A percentile compares a stretch with the other conserved stretches of the same genome.
phyloP scores from a whole-genome alignment of 37 sponge, comb jelly and placozoan genomes.

The Cliona cf. orientalis region DNA sequence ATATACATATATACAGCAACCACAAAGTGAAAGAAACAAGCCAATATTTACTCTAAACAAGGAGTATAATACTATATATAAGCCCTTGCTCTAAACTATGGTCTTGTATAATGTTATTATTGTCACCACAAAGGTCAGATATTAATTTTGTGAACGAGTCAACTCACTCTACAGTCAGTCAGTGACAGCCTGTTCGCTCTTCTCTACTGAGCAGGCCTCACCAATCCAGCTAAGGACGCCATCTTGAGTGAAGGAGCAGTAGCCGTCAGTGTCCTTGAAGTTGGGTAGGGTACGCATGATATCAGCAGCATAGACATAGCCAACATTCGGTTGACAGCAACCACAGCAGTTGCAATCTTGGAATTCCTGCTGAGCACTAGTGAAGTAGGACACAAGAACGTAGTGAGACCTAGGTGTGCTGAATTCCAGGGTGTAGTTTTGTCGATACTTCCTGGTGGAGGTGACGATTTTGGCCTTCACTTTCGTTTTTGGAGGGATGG shows the following conservation, averaged over 20 bases:
- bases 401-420: neutral
- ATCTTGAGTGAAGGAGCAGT: neutral
- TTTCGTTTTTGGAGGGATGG: neutral
- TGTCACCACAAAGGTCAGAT: too few species aligned
- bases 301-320: neutral
- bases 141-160: too few species aligned
- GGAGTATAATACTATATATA: too few species aligned
- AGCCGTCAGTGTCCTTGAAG: neutral
- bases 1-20: too few species aligned
- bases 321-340: too few species aligned
- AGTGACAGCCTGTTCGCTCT: too few species aligned
- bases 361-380: neutral
- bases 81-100: too few species aligned
- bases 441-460: neutral
- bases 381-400: neutral
- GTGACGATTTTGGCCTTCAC: neutral
- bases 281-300: neutral
- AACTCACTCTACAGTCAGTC: too few species aligned
- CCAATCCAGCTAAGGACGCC: neutral
- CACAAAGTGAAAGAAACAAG: too few species aligned
- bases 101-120: too few species aligned
- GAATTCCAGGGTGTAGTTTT: neutral
- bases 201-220: neutral
- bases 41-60: too few species aligned
- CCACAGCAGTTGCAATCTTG: too few species aligned